phyloP scores from a whole-genome alignment of 2,113 vertebrate genomes.

The Paratilapia polleni region DNA sequence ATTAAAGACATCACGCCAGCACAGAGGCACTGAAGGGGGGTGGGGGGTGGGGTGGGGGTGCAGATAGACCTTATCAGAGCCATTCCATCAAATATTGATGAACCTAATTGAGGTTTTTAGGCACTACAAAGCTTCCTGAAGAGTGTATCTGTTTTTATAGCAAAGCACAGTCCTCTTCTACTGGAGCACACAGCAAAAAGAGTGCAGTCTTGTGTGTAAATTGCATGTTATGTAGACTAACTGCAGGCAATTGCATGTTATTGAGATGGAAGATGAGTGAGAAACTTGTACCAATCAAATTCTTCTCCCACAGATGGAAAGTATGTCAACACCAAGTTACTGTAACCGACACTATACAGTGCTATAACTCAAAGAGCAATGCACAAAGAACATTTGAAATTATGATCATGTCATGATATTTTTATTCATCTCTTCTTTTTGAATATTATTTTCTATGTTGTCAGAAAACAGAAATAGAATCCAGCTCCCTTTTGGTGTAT shows the following conservation, averaged over 20 bases:
- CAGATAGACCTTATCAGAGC: slow-evolving; percentile 66
- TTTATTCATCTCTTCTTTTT: slow-evolving; percentile 39
- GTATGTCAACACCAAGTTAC: slow-evolving; percentile 51
- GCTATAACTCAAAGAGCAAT: slow-evolving; percentile 35
- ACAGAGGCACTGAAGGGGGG: slow-evolving; percentile 54
- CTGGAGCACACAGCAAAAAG: slow-evolving; percentile 38
- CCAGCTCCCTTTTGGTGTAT: slow-evolving; percentile 54
- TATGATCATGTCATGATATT: slow-evolving; percentile 50
- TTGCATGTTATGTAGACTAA: slow-evolving; percentile 75
- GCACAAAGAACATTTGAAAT: slow-evolving; percentile 47
- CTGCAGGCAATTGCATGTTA: slow-evolving; percentile 73
- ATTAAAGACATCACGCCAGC: slow-evolving; percentile 79
- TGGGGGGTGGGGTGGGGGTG: no score
- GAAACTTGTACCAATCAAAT: slow-evolving; percentile 55
- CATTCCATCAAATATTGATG: slow-evolving; percentile 82
- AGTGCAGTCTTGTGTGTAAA: slow-evolving; percentile 70
- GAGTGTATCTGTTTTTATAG: slow-evolving; percentile 66
- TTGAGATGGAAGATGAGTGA: slow-evolving; percentile 61
- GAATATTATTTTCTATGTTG: slow-evolving; percentile 39
- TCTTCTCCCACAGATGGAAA: slow-evolving; percentile 44
- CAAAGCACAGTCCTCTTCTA: slow-evolving; percentile 50
- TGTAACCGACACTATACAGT: slow-evolving; percentile 33
- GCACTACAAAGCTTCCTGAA: slow-evolving; percentile 75
- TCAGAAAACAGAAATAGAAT: slow-evolving; percentile 55
- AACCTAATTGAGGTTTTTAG: slow-evolving; percentile 82